Conservation (phyloP, 37 sponge, comb jelly and placozoan genomes). For the Hexactinellida sp. region DNA sequence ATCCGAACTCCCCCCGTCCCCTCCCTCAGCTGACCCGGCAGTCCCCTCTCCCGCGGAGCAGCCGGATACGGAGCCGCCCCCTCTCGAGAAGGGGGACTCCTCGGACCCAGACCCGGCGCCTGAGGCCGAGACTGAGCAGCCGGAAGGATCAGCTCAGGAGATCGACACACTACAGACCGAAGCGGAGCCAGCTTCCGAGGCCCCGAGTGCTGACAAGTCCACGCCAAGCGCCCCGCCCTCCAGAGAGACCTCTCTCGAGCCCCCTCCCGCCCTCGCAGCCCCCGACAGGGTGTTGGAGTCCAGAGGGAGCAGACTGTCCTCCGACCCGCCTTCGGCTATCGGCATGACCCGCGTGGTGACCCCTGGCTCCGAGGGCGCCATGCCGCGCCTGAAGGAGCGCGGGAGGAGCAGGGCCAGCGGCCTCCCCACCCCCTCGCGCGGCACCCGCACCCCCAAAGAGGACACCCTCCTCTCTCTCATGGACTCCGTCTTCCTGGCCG, state of each 20-base stretch:
- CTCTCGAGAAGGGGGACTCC: too few relatives aligned
- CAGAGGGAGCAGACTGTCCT: background rate
- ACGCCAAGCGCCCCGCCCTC: background rate
- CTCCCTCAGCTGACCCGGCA: too few relatives aligned
- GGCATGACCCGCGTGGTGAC: background rate
- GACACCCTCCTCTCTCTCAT: background rate
- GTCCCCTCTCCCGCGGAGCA: too few relatives aligned
- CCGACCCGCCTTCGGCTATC: background rate
- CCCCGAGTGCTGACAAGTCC: background rate
- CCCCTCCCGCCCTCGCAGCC: background rate
- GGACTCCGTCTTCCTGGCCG: constrained; percentile 1
- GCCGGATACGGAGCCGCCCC: too few relatives aligned
- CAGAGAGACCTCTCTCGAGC: background rate
- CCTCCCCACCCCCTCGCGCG: background rate
- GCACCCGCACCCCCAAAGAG: background rate
- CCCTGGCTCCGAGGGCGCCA: background rate
- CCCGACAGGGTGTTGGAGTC: background rate
- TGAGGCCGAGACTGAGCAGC: too few relatives aligned
- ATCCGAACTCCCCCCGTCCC: too few relatives aligned
- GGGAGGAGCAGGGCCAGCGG: background rate
- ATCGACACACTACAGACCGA: too few relatives aligned
- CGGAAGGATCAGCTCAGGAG: too few relatives aligned
- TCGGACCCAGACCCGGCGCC: too few relatives aligned
- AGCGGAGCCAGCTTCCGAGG: background rate
- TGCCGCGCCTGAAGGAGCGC: background rate